Evolutionary conservation across 2,888 invertebrate species (phyloP).

Genomic region (Platerodrilus igneus): DNA sequence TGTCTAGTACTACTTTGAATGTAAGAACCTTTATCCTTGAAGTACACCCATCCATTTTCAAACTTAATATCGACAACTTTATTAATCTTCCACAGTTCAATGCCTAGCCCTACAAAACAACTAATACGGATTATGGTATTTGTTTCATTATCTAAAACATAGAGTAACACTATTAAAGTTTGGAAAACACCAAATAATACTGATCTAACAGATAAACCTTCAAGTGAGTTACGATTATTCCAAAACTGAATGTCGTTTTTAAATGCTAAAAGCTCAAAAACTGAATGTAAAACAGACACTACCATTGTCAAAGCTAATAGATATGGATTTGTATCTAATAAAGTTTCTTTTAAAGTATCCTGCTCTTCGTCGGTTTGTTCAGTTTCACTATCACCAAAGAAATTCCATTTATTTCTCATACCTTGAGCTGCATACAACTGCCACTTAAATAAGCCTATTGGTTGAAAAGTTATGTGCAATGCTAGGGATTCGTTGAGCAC

Average conservation of each 20-base stretch:
- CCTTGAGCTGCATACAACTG: conserved; percentile 96
- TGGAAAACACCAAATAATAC: conserved; percentile 99
- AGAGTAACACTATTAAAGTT: conserved; percentile 88
- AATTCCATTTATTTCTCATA: conserved; percentile 81
- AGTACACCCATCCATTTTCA: conserved; percentile 71
- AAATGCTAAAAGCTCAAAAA: conserved; percentile 97
- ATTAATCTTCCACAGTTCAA: conserved; percentile 99
- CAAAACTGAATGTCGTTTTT: conserved; percentile 99
- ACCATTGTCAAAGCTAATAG: conserved; percentile 85
- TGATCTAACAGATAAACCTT: conserved; percentile 94
- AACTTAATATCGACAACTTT: conserved; percentile 86
- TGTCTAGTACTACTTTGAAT: conserved; percentile 88
- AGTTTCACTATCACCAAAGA: conserved; percentile 63
- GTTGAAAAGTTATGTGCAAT: conserved; percentile 75
- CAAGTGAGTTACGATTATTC: conserved; percentile 94
- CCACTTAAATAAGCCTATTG: conserved; percentile 95
- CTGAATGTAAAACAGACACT: conserved; percentile 91
- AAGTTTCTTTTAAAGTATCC: conserved; percentile 86
- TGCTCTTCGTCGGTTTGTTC: conserved; percentile 85
- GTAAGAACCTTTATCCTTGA: conserved; percentile 95
- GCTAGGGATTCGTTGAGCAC: conserved; percentile 77
- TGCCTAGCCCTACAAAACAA: conserved; percentile 89
- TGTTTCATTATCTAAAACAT: conserved; percentile 97
- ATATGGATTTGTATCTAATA: conserved; percentile 95
- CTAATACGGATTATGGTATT: conserved; percentile 93